phyloP scores from a whole-genome alignment of 2,797 vertebrate species.

The Molossus alvarezi region DNA sequence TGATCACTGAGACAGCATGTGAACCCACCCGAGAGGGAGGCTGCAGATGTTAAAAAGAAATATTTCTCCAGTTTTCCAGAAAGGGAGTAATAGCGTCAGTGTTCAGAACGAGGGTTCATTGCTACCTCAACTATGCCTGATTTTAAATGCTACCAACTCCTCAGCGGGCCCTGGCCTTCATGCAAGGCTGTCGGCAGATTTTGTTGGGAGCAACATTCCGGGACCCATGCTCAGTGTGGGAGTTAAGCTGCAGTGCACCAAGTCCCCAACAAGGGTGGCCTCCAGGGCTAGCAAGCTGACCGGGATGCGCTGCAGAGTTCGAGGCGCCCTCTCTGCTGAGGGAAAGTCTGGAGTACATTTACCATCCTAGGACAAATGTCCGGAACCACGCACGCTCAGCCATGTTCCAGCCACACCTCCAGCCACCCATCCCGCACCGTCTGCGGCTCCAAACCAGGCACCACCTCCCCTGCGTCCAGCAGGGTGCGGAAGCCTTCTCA shows the following conservation, averaged over 20 bases:
- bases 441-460: neutral
- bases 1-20: neutral
- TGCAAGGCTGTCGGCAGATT: neutral
- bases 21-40: neutral
- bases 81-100: neutral
- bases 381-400: neutral
- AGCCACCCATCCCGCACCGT: neutral
- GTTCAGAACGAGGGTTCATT: neutral
- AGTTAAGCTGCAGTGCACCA: neutral
- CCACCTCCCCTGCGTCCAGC: neutral
- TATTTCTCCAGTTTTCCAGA: neutral
- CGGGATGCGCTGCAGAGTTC: fast-evolving
- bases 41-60: neutral
- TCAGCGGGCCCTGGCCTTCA: neutral
- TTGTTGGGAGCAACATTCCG: neutral
- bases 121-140: neutral
- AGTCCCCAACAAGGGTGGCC: neutral
- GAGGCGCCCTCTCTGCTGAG: neutral
- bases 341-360: neutral
- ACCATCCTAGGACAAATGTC: neutral
- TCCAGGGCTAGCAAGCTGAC: neutral
- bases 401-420: neutral
- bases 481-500: neutral
- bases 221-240: neutral
- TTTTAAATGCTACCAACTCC: constrained; percentile 24